A percentile compares a stretch with the other conserved stretches of the same genome.
Evolutionary conservation across 1,140 invertebrate species (phyloP).

Genomic region (Drosophila setifemur): DNA sequence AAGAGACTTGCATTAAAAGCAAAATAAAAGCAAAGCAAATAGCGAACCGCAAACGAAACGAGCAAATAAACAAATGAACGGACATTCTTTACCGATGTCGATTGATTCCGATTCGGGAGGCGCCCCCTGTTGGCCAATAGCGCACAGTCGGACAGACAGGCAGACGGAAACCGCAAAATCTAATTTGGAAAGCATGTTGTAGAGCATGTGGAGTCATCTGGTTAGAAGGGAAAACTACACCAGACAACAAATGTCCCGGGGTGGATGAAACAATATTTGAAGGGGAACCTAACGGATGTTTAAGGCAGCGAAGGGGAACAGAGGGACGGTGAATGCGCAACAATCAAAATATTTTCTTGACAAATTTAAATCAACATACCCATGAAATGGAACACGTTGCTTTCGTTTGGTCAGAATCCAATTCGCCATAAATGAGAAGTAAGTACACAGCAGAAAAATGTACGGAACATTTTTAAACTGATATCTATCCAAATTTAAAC

Average conservation of each 20-base stretch:
- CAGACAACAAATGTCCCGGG: slow-evolving; percentile 22
- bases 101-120: slow-evolving; percentile 28
- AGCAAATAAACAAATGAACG: slow-evolving; percentile 55
- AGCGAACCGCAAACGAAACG: slow-evolving; percentile 40
- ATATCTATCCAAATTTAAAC: no score
- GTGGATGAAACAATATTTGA: slow-evolving; percentile 51
- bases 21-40: background rate
- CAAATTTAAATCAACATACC: slow-evolving; percentile 80
- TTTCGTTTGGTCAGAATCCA: slow-evolving; percentile 43
- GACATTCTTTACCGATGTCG: slow-evolving; percentile 2
- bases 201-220: slow-evolving; percentile 57
- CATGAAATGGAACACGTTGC: slow-evolving; percentile 74
- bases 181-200: slow-evolving; percentile 61
- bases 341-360: slow-evolving; percentile 81
- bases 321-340: slow-evolving; percentile 44
- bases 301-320: background rate
- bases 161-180: slow-evolving; percentile 58
- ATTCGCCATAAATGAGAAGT: slow-evolving; percentile 21
- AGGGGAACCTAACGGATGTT: background rate
- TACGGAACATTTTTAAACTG: no score
- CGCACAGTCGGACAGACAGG: slow-evolving; percentile 7
- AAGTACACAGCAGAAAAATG: slow-evolving; percentile 44
- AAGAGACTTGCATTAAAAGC: background rate
- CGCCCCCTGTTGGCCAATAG: background rate
- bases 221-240: background rate